Conservation (phyloP, 2,113 vertebrate genomes). For the Epinephelus moara region DNA sequence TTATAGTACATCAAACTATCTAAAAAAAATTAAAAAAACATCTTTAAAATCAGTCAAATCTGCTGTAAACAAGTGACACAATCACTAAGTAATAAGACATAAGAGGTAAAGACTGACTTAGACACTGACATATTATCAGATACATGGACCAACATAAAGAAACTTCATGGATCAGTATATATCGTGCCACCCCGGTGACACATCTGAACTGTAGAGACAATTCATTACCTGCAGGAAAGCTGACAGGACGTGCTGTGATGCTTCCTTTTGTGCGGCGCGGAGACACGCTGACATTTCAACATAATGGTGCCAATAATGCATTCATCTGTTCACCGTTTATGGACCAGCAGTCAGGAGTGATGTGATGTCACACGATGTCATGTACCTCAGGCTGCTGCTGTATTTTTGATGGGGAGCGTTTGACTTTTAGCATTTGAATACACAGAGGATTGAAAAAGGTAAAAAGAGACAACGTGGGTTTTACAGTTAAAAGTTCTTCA, state of each 20-base stretch:
- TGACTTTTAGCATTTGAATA: conserved; percentile 58
- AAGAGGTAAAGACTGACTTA: not conserved
- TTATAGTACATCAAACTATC: not conserved
- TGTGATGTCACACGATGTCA: conserved; percentile 39
- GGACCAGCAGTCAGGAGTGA: conserved; percentile 60
- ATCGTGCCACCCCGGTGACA: conserved; percentile 38
- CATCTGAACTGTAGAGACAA: conserved; percentile 56
- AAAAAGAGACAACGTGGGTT: not conserved
- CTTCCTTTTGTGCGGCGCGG: conserved; percentile 31
- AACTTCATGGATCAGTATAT: conserved; percentile 7
- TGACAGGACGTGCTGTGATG: conserved; percentile 60
- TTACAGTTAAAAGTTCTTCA: not conserved
- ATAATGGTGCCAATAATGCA: conserved; percentile 72
- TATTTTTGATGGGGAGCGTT: conserved; percentile 47
- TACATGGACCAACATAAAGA: not conserved
- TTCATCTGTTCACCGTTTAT: conserved; percentile 72
- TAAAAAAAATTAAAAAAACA: too few species aligned
- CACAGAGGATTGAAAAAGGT: conserved; percentile 18
- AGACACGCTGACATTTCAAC: conserved; percentile 75
- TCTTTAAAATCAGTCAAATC: not conserved
- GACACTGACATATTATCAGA: not conserved
- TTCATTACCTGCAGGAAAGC: conserved; percentile 54
- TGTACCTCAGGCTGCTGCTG: conserved; percentile 37
- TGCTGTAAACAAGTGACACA: not conserved
- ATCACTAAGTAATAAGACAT: not conserved